phyloP scores from a whole-genome alignment of 1,140 invertebrate genomes.

The Drosophila leontia region DNA sequence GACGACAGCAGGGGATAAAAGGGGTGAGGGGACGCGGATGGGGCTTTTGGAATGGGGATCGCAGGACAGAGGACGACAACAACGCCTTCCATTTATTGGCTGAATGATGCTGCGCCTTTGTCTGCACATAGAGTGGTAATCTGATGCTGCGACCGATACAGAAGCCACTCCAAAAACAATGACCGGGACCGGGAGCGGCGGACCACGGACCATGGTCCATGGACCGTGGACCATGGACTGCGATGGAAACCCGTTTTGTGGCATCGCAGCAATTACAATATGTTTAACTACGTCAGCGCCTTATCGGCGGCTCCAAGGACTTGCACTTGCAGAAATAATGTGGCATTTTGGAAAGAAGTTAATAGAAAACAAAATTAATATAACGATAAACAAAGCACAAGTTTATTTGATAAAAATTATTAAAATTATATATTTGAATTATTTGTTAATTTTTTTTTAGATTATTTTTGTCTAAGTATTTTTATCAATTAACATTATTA shows the following conservation, averaged over 20 bases:
- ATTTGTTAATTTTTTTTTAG: too few relatives aligned
- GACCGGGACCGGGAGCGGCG: constrained; percentile 29
- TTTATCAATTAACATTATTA: too few relatives aligned
- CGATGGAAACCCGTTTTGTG: constrained; percentile 65
- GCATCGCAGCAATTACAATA: constrained; percentile 81
- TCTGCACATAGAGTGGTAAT: constrained; percentile 82
- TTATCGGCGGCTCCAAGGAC: constrained; percentile 58
- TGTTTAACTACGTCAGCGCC: constrained; percentile 83
- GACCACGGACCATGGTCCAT: constrained; percentile 16
- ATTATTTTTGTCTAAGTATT: too few relatives aligned
- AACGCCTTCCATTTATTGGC: constrained; percentile 80
- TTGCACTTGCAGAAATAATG: constrained; percentile 1
- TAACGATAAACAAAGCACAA: background rate
- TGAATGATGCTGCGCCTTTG: constrained; percentile 60
- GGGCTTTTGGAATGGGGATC: constrained; percentile 28
- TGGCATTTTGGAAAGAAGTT: background rate
- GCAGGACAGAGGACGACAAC: constrained; percentile 54
- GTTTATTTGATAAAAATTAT: background rate
- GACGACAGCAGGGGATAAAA: constrained; percentile 28
- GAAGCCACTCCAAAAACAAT: constrained; percentile 63
- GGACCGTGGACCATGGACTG: background rate
- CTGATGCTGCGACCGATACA: constrained; percentile 79
- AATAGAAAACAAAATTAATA: background rate
- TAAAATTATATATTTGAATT: background rate
- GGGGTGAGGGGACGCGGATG: background rate